Evolutionary conservation across 2,113 vertebrate species (phyloP).

Genomic region (Fukomys damarensis): DNA sequence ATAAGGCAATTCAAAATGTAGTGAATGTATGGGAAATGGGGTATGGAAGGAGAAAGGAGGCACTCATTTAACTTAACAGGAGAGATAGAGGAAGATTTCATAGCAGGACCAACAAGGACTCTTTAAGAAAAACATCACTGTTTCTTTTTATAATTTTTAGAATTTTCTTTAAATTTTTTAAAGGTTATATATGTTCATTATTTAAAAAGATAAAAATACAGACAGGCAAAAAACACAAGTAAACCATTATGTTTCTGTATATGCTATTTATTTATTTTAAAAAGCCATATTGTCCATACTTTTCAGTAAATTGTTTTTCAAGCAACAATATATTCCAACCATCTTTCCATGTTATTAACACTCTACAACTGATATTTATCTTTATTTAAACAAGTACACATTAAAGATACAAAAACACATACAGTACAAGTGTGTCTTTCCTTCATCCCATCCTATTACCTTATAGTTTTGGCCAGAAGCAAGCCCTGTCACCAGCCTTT

Average conservation of each 20-base stretch:
- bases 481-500: not conserved
- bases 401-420: not conserved
- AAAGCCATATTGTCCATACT: slow-evolving; percentile 25
- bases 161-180: not conserved
- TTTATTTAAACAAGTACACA: slow-evolving; percentile 2
- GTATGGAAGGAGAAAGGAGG: not conserved
- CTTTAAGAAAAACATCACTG: not conserved
- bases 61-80: not conserved
- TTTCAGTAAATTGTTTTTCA: slow-evolving; percentile 25
- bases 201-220: slow-evolving; percentile 31
- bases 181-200: not conserved
- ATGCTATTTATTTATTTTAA: slow-evolving; percentile 61
- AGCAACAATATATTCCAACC: slow-evolving; percentile 2
- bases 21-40: not conserved
- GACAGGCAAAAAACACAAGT: slow-evolving; percentile 36
- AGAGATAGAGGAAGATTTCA: not conserved
- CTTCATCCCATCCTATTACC: not conserved
- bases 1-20: not conserved
- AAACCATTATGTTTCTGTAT: slow-evolving; percentile 16
- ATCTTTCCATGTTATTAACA: slow-evolving; percentile 7
- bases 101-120: not conserved
- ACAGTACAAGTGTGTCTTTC: not conserved
- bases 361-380: slow-evolving; percentile 22
- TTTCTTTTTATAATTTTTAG: slow-evolving; percentile 10
- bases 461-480: slow-evolving; percentile 16